Evolutionary conservation across 2,113 vertebrate species (phyloP).

Genomic region (Aegithalos caudatus): DNA sequence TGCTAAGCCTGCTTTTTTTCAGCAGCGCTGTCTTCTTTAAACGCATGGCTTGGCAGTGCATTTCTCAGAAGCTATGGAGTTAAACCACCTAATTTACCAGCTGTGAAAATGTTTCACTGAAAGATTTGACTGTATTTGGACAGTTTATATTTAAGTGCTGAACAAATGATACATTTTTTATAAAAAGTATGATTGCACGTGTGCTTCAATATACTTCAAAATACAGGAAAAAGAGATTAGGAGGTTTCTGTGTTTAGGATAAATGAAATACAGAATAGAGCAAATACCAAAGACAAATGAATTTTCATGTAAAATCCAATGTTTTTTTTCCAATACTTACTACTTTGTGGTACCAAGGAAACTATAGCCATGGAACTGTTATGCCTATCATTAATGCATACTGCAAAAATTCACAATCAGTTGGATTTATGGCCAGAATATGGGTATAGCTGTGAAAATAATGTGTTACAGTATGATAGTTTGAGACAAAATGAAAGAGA

Average conservation of each 20-base stretch:
- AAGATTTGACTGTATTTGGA: neutral
- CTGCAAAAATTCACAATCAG: neutral
- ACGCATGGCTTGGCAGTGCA: neutral
- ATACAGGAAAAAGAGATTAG: neutral
- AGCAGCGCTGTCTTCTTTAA: neutral
- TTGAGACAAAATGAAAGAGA: neutral
- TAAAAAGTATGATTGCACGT: neutral
- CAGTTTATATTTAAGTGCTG: neutral
- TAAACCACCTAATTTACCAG: neutral
- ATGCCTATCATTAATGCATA: neutral
- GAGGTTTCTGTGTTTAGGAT: neutral
- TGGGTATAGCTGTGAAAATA: neutral
- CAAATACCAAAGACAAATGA: neutral
- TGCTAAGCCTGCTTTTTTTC: constrained; percentile 20
- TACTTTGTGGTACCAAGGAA: neutral
- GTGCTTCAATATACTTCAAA: neutral
- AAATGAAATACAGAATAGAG: neutral
- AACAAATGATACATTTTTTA: neutral
- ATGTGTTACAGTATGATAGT: neutral
- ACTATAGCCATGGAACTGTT: neutral
- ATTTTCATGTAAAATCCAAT: neutral
- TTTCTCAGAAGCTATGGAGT: neutral
- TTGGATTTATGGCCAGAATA: neutral
- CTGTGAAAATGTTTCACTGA: neutral
- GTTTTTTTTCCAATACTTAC: neutral